Conservation (phyloP, 2,797 vertebrate species). For the Darevskia mixta region DNA sequence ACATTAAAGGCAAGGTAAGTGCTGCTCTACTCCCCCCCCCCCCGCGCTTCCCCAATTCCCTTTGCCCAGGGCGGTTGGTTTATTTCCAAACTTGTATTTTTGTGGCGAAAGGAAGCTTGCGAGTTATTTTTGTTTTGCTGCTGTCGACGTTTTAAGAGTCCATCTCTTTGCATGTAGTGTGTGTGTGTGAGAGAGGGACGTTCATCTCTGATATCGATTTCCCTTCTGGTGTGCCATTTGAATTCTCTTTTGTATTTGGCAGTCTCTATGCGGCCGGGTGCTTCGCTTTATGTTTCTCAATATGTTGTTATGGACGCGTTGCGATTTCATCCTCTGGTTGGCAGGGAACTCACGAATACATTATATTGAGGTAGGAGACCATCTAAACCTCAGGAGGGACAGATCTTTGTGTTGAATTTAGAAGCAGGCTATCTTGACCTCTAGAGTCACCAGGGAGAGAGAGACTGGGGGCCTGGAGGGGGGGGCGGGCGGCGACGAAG, state of each 20-base stretch:
- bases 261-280: background rate
- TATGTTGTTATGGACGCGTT: slow-evolving; percentile 25
- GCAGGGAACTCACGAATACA: background rate
- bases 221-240: background rate
- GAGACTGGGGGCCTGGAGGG: background rate
- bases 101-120: background rate
- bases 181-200: background rate
- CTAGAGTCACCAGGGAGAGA: background rate
- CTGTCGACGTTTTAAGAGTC: background rate
- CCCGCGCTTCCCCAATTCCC: background rate
- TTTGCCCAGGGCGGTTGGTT: background rate
- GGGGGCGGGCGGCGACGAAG: background rate
- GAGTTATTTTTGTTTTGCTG: background rate
- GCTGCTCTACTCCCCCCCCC: background rate
- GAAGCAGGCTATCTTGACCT: background rate
- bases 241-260: background rate
- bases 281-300: background rate
- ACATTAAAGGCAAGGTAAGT: slow-evolving; percentile 53
- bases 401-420: slow-evolving; percentile 12
- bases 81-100: slow-evolving; percentile 18
- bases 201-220: background rate
- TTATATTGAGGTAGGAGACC: background rate
- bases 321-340: background rate
- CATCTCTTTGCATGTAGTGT: background rate
- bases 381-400: background rate